Base-by-base conservation (phyloP, 1,140 invertebrate species). In the Conopomorpha cramerella region DNA sequence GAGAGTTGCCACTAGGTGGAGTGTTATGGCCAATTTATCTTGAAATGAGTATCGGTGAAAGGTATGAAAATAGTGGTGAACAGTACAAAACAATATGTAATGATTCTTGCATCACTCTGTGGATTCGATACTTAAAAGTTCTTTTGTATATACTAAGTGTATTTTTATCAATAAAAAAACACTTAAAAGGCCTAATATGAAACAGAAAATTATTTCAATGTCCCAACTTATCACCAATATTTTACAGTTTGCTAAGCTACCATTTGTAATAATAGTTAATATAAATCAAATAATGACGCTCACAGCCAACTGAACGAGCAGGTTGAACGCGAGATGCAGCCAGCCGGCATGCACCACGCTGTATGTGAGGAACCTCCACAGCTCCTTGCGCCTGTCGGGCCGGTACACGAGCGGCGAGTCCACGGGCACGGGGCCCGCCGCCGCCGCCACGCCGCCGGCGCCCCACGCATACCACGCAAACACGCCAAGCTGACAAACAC, bases 271-370 rank as follows among this genome's bases (percentile, higher is more conserved):
- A n/a, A n/a, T n/a, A n/a, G n/a, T n/a, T n/a, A n/a, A n/a, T n/a
- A n/a, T n/a, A n/a, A n/a, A n/a, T n/a, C n/a, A n/a, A n/a, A n/a
- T n/a, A n/a, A n/a, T n/a, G n/a, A 27, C 10, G 41, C 43, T 45
- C 32, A 74, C 76, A 33, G 71, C 76, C 3, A 77, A 54, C 79
- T 98, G 95, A 15, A 98, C 92, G 16, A 93, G 84, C 45, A 97
- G 84, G 80, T 98, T 98, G 81, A 97, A 97, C 15, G 93, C 85
- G 45, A 98, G 81, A 78, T 97, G 95, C 32, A 96, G 83, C 93
- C 94, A 98, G 59, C 94, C 94, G 11, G 93, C 92, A 77, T 98
- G 95, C 50, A 98, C 83, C 41, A 97, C 88, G 87, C 95, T 95
- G 80, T 98, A 98, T 46, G 93, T 86, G 41, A 96, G 78, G 72